A percentile compares a stretch with the other conserved stretches of the same genome.
Evolutionary conservation across 1,140 invertebrate genomes (phyloP).

Genomic region (Drosophila kanapiae): DNA sequence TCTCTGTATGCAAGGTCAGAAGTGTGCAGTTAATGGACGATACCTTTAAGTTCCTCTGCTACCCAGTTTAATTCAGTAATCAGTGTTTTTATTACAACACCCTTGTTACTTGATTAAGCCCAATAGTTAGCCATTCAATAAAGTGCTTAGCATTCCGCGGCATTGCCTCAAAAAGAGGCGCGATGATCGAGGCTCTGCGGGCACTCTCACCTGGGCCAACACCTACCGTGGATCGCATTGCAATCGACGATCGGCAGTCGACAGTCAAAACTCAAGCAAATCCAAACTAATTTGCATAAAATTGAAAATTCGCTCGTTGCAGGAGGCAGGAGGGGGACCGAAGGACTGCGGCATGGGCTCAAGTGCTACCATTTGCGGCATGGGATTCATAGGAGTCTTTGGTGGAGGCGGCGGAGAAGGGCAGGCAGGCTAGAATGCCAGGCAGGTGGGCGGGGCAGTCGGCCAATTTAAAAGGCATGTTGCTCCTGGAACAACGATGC

Average conservation of each 20-base stretch:
- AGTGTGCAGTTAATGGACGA: too few relatives aligned
- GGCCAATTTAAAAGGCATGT: slow-evolving; percentile 67
- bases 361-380: slow-evolving; percentile 20
- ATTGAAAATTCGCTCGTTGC: slow-evolving; percentile 70
- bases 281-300: slow-evolving; percentile 77
- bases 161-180: not conserved
- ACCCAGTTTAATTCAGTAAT: not conserved
- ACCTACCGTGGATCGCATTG: slow-evolving; percentile 4
- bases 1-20: too few relatives aligned
- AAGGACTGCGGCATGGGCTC: not conserved
- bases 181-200: slow-evolving; percentile 24
- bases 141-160: not conserved
- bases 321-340: not conserved
- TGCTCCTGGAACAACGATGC: slow-evolving; percentile 56
- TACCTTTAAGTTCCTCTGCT: not conserved
- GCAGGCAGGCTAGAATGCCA: slow-evolving; percentile 9
- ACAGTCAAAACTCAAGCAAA: slow-evolving; percentile 27
- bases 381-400: slow-evolving; percentile 1
- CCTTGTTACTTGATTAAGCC: slow-evolving; percentile 9
- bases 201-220: slow-evolving; percentile 37
- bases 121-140: not conserved
- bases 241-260: slow-evolving; percentile 1
- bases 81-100: slow-evolving; percentile 3
- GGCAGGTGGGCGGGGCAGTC: slow-evolving; percentile 58
- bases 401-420: slow-evolving; percentile 13